Evolutionary conservation across 1,140 invertebrate species (phyloP).

Genomic region (Diuraphis noxia): DNA sequence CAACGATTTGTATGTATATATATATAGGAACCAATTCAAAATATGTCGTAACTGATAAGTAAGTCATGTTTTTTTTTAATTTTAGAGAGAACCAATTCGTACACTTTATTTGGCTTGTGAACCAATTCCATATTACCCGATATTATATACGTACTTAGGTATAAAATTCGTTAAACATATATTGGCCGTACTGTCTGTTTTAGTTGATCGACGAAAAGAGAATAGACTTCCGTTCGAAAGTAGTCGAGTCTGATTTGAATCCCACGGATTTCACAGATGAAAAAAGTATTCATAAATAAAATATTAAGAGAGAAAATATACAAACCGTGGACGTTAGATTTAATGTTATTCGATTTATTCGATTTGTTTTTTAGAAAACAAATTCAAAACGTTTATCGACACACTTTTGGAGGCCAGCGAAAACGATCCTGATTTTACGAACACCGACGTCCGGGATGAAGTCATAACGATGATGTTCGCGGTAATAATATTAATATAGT

Average conservation of each 20-base stretch:
- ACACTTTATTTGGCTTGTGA: no score
- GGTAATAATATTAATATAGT: constrained; percentile 31
- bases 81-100: no score
- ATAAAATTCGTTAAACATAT: no score
- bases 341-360: not conserved
- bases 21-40: no score
- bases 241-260: not conserved
- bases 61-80: no score
- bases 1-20: no score
- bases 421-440: constrained; percentile 14
- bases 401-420: not conserved
- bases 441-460: constrained; percentile 7
- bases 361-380: not conserved
- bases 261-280: not conserved
- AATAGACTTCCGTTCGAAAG: not conserved
- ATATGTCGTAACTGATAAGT: no score
- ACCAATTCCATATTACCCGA: no score
- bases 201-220: constrained; percentile 30
- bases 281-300: not conserved
- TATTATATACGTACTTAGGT: no score
- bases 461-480: constrained; percentile 49
- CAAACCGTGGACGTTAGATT: no score
- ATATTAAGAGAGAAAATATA: not conserved
- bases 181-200: not conserved
- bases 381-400: constrained; percentile 30